Base-by-base conservation (phyloP, 2,113 vertebrate species). In the Aspiorhynchus laticeps region DNA sequence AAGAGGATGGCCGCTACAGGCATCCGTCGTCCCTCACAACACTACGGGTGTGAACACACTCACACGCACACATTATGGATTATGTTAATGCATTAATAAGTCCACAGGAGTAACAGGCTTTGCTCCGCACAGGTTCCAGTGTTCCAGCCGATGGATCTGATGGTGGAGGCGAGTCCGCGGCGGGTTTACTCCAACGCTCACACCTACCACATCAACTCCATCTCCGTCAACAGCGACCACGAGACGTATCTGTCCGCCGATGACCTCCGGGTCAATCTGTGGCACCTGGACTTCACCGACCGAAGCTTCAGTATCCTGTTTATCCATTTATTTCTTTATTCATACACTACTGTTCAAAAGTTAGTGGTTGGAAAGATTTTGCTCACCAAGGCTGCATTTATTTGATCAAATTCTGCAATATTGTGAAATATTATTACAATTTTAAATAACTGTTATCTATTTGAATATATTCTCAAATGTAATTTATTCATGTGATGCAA, bases 141-240 rank as follows among this genome's bases (percentile, higher is more conserved):
- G 75, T 97, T 99, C 86, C 96, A 94, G 93, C 97, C 98, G 80
- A 98, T 99, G 97, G 97, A 99, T 93, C 93, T 99, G 89, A 99
- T 99, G 97, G 98, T 99, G 75, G 98, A 99, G 91, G 98, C 98
- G 90, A 99, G 97, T 88, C 98, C 97, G 0, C 93, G 97, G 36
- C 95, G 98, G 86, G 97, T 99, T 94, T 99, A 98, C 92, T 96
- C 98, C 87, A 99, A 99, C 26, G 97, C 98, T 83, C 98, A 99
- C 92, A 98, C 97, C 19, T 99, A 99, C 88, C 98, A 98, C 92
- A 97, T 99, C 94, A 99, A 99, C 90, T 98, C 98, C 87, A 98
- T 99, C 95, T 98, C 97, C 46, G 97, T 99, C 90, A 99, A 99
- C 93, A 99, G 97, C 12, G 98, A 99, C 85, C 97, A 96, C 89